Conservation (phyloP, 2,888 invertebrate genomes). For the Hirtodrosophila histrioides region DNA sequence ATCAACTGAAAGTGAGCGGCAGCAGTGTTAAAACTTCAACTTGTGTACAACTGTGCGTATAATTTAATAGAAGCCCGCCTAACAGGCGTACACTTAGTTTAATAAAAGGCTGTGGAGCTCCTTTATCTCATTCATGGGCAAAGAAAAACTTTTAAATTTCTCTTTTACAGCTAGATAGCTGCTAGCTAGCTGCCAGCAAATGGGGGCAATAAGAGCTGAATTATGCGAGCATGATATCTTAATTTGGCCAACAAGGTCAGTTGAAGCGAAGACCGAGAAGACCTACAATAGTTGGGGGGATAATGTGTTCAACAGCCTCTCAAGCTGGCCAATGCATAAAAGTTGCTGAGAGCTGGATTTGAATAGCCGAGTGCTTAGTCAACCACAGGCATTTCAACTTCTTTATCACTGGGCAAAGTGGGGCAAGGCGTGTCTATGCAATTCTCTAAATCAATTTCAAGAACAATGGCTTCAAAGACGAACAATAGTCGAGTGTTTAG, state of each 20-base stretch:
- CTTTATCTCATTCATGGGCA: background rate
- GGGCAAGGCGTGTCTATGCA: conserved; percentile 29
- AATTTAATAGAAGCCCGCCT: conserved; percentile 5
- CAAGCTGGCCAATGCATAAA: conserved; percentile 1
- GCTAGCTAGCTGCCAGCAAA: too few species aligned
- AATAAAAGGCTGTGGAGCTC: background rate
- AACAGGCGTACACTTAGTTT: conserved; percentile 25
- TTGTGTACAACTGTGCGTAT: conserved; percentile 30
- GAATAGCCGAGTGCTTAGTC: too few species aligned
- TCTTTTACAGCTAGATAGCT: too few species aligned
- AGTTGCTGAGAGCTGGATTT: background rate
- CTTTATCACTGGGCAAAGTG: conserved; percentile 12
- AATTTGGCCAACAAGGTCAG: too few species aligned
- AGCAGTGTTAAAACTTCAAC: background rate
- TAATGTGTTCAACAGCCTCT: conserved; percentile 24
- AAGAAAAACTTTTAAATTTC: background rate
- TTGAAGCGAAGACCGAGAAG: too few species aligned
- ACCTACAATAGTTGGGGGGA: too few species aligned
- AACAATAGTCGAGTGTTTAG: conserved; percentile 56
- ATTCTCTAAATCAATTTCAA: conserved; percentile 68
- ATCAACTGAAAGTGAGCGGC: conserved; percentile 35
- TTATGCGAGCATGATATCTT: too few species aligned
- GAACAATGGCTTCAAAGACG: conserved; percentile 65
- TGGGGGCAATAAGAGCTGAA: too few species aligned
- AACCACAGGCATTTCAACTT: too few species aligned